A percentile compares a stretch with the other conserved stretches of the same genome.
Conservation (phyloP, 2,797 vertebrate genomes). For the Urophycis tenuis region DNA sequence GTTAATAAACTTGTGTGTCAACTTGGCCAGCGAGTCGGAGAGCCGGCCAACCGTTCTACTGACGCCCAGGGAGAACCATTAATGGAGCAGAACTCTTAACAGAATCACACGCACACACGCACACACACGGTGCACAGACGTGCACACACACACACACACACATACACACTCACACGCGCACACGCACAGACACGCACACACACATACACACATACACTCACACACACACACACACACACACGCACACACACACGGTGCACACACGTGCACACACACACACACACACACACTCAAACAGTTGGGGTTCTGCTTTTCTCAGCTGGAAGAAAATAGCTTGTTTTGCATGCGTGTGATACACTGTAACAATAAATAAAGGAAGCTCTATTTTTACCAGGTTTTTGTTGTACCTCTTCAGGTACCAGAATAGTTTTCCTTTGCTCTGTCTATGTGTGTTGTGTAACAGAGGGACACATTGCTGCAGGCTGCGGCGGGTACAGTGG, state of each 20-base stretch:
- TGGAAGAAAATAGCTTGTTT: slow-evolving; percentile 12
- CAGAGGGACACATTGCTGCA: slow-evolving; percentile 16
- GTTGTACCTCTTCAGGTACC: slow-evolving; percentile 15
- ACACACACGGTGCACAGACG: too few relatives aligned
- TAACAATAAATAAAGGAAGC: slow-evolving; percentile 12
- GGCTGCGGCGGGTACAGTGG: neutral
- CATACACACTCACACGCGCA: neutral
- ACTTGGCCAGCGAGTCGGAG: slow-evolving; percentile 54
- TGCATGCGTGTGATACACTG: slow-evolving; percentile 17
- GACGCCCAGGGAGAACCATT: slow-evolving; percentile 42
- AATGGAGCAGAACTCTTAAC: slow-evolving; percentile 33
- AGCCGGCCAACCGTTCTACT: slow-evolving; percentile 53
- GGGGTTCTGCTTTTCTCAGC: neutral
- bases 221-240: neutral
- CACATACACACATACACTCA: too few relatives aligned
- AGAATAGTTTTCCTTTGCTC: slow-evolving; percentile 5
- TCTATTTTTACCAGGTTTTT: slow-evolving; percentile 9
- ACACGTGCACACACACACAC: neutral
- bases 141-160: neutral
- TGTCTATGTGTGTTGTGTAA: slow-evolving; percentile 9
- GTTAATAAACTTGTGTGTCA: slow-evolving; percentile 49
- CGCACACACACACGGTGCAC: neutral
- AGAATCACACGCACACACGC: slow-evolving; percentile 35
- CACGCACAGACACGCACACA: neutral
- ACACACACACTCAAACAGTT: neutral